Evolutionary conservation across 2,113 vertebrate genomes (phyloP), one percentile per base, ranked within the genome.

Genomic region (Pseudonaja textilis): DNA sequence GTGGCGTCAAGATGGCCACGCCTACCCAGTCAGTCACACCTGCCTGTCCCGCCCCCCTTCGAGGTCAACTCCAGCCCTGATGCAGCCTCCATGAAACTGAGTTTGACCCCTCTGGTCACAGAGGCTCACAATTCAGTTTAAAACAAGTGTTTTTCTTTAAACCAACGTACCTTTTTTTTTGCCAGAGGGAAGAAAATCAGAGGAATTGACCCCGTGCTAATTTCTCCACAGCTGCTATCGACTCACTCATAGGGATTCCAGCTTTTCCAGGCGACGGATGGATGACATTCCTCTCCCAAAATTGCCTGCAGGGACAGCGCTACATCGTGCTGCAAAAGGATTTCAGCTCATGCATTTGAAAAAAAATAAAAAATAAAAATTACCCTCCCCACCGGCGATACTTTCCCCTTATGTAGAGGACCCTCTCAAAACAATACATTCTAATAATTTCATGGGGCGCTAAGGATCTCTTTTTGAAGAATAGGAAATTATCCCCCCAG

Each of bases 141-240:
- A 61, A 61, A 26, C 25, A 61, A 61, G 25, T 50, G 47, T 50
- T 50, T 50, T 4, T 26, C 11, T 61, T 61, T 10, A 25, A n/a
- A 69, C 29, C 34, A 34, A 69, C 29, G 2, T 69, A n/a, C 29
- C 29, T 5, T 16, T 69, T 39, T 39, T 45, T 69, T 69, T 34
- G 12, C 12, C n/a, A 34, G 29, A 1, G 29, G 14, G 25, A 2
- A 29, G 11, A 1, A n/a, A 69, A 34, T 2, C 0, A 0, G 64
- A 34, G 64, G n/a, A 69, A 69, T 34, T 34, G 29, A 18, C 64
- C n/a, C 12, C 29, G 1, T 34, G 29, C 11, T 69, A 69, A 69
- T 16, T 69, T 69, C 64, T 69, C 34, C 64, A n/a, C 14, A 34
- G 64, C 29, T 34, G 4, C 64, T 69, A 5, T 12, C 26, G 29